These are phyloP conservation scores for Asarcornis scutulata DNA, from an alignment of 2,113 vertebrate genomes.

Conservation along the genomic window DNA sequence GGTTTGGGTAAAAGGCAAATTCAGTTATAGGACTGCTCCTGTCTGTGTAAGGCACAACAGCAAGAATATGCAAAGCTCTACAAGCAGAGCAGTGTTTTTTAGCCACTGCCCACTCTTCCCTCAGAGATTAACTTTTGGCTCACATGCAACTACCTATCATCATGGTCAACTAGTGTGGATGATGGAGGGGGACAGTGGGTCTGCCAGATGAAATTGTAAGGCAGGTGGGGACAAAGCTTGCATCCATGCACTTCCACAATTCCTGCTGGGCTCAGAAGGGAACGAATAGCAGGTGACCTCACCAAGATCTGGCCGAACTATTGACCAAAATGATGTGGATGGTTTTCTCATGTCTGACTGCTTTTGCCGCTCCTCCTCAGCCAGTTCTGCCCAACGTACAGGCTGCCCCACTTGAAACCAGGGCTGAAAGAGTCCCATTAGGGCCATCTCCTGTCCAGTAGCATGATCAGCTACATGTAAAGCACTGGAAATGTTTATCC, in stretches of 20 bases:
- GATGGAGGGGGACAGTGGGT: not conserved
- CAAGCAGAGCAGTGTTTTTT: not conserved
- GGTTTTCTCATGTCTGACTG: not conserved
- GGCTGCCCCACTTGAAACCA: not conserved
- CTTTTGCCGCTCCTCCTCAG: not conserved
- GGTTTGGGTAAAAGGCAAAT: not conserved
- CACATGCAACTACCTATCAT: rapidly evolving
- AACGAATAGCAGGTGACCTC: not conserved
- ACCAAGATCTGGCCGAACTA: not conserved
- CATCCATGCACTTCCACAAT: not conserved
- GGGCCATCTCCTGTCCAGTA: not conserved
- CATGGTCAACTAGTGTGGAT: not conserved
- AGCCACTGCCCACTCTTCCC: not conserved
- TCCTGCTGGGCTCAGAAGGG: not conserved
- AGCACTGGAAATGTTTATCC: not conserved
- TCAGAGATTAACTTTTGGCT: not conserved
- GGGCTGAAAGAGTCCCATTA: not conserved
- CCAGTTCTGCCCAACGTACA: rapidly evolving
- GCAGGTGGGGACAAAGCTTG: not conserved
- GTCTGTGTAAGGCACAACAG: not conserved
- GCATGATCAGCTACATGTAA: not conserved
- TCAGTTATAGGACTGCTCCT: not conserved
- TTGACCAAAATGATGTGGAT: not conserved
- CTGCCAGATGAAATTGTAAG: not conserved
- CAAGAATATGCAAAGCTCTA: not conserved